Evolutionary conservation across 2,888 invertebrate genomes (phyloP).

Genomic region (Metallyticus violacea): DNA sequence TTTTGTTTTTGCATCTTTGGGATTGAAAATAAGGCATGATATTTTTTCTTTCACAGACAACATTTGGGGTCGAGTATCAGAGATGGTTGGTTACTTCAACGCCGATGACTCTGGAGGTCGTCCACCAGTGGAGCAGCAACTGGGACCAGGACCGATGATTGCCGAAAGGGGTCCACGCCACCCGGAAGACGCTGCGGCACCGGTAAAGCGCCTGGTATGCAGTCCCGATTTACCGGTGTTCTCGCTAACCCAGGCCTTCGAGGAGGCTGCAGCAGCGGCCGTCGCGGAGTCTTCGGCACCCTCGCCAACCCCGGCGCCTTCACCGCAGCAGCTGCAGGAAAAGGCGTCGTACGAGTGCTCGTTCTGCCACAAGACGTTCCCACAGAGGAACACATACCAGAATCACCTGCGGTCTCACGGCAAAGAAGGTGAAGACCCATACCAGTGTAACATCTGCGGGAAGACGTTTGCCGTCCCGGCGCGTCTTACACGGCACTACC

Average conservation of each 20-base stretch:
- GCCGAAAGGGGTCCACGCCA: conserved; percentile 28
- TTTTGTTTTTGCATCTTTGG: too few relatives aligned
- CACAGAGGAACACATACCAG: conserved; percentile 72
- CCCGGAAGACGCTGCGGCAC: conserved; percentile 30
- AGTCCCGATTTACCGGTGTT: conserved; percentile 57
- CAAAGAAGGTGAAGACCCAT: conserved; percentile 64
- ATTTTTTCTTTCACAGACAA: conserved; percentile 43
- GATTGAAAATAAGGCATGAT: too few relatives aligned
- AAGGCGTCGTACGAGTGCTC: conserved; percentile 56
- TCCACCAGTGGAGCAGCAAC: conserved; percentile 40
- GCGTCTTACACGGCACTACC: conserved; percentile 77
- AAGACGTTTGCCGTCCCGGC: conserved; percentile 91
- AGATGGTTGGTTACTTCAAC: conserved; percentile 54
- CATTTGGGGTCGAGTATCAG: conserved; percentile 48
- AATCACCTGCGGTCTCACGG: conserved; percentile 67
- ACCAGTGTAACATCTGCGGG: conserved; percentile 84
- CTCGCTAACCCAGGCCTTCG: conserved; percentile 37
- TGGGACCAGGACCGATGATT: conserved; percentile 41
- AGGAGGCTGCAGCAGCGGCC: conserved; percentile 28
- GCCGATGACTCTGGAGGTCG: conserved; percentile 37
- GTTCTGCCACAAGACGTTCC: conserved; percentile 71
- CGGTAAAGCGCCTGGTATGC: conserved; percentile 56
- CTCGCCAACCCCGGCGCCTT: conserved; percentile 32
- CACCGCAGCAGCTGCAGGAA: conserved; percentile 15
- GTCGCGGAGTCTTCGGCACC: conserved; percentile 37